Evolutionary conservation across 2,113 vertebrate species (phyloP).

Genomic region (Sceloporus undulatus): DNA sequence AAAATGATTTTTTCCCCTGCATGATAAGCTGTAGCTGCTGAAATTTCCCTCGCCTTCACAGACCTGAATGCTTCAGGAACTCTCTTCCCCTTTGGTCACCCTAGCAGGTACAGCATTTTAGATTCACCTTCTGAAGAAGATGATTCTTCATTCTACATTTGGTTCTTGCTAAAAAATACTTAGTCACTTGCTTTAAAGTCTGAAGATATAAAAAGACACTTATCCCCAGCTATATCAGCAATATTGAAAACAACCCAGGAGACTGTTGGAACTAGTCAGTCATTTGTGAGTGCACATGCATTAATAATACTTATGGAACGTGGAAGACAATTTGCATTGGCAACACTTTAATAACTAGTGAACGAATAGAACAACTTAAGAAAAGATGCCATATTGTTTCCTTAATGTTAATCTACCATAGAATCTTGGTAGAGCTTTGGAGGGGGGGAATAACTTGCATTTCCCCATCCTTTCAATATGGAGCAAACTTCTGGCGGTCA

Average conservation of each 20-base stretch:
- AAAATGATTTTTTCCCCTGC: neutral
- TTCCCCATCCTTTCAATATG: constrained; percentile 84
- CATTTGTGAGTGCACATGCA: constrained; percentile 45
- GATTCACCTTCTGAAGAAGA: neutral
- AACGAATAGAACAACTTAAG: constrained; percentile 69
- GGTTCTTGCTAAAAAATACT: neutral
- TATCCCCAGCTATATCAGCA: neutral
- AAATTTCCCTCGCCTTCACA: neutral
- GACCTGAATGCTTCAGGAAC: neutral
- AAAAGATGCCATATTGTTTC: constrained; percentile 75
- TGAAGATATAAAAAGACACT: neutral
- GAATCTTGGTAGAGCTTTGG: constrained; percentile 73
- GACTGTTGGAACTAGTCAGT: constrained; percentile 79
- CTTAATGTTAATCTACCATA: constrained; percentile 75
- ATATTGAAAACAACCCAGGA: neutral
- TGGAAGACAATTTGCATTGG: constrained; percentile 72
- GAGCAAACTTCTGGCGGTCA: constrained; percentile 93
- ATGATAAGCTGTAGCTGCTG: neutral
- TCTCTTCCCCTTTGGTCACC: neutral
- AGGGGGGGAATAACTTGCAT: constrained; percentile 51
- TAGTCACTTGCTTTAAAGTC: neutral
- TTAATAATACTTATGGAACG: constrained; percentile 72
- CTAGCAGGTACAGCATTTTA: neutral
- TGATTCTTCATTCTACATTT: neutral
- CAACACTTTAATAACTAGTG: constrained; percentile 74